Base-by-base conservation (phyloP, 2,113 vertebrate species). In the Meleagris gallopavo region DNA sequence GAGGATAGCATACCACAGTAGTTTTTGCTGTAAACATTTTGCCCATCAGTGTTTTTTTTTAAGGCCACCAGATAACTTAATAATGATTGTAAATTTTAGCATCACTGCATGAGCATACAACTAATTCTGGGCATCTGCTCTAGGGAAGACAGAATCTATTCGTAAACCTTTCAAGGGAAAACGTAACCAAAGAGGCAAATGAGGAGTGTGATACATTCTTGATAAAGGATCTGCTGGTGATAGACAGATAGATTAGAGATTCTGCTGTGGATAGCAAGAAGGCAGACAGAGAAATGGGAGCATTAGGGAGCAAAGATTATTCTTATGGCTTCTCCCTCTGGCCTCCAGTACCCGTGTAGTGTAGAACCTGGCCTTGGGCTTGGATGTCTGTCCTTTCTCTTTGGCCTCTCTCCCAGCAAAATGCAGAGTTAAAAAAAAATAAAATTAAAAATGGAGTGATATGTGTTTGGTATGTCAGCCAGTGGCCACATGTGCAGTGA, bases 401-500 rank as follows among this genome's bases (percentile, higher is more conserved):
- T 64, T 75, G 78, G 81, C 45, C 61, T 86, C 45, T 78, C 85
- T 93, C 43, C 88, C n/a, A 88, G 81, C 18, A 27, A 91, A 97
- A 94, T 41, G 46, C 17, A 41, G 36, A 61, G 65, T 77, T 83
- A 29, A 13, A 67, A 62, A 41, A 54, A 48, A 14, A 25, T 58
- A 73, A 83, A 74, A 45, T 10, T 34, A 76, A n/a, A 58, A 70
- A 81, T 1, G 10, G 73, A 94, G 45, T 72, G 77, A 93, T 97
- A 92, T 87, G 95, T 83, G 67, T 81, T 90, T 81, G 85, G 61
- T 93, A 16, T 92, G 90, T 88, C 96, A 97, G 90, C 95, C 95
- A 97, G 65, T 95, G 93, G 93, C 91, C 96, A 97, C 95, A 97
- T 96, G 92, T 97, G 92, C 87, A 94, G 89, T 70, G 89, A 91